phyloP scores from a whole-genome alignment of 2,113 vertebrate species.

The Antigone vipio region DNA sequence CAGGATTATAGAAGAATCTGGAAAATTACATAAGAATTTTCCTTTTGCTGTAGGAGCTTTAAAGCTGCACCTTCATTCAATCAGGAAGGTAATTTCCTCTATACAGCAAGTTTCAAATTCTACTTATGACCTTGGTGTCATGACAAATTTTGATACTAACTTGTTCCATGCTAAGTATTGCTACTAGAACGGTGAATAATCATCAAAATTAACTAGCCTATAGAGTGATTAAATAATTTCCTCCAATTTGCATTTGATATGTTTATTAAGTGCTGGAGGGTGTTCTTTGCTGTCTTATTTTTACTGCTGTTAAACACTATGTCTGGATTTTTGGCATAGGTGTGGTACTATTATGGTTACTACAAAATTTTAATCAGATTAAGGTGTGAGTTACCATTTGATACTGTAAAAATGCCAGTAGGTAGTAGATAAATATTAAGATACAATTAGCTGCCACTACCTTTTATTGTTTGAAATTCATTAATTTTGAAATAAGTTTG shows the following conservation, averaged over 20 bases:
- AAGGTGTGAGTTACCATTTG: background rate
- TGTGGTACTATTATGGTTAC: conserved; percentile 11
- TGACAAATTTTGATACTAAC: background rate
- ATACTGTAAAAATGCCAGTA: conserved; percentile 30
- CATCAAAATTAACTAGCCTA: conserved; percentile 41
- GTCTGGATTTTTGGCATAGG: conserved; percentile 46
- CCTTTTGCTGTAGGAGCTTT: background rate
- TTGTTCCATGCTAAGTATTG: background rate
- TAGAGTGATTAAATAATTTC: conserved; percentile 60
- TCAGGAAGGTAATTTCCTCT: background rate
- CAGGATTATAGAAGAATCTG: conserved; percentile 8
- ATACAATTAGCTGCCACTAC: background rate
- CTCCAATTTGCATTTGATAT: conserved; percentile 57
- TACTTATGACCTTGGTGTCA: background rate
- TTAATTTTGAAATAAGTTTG: background rate
- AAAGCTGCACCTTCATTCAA: background rate
- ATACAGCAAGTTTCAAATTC: background rate
- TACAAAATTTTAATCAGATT: conserved; percentile 55
- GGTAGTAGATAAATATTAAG: conserved; percentile 29
- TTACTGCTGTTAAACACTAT: conserved; percentile 2
- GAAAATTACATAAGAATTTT: conserved; percentile 3
- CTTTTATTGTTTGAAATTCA: conserved; percentile 4
- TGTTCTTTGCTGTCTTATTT: conserved; percentile 10
- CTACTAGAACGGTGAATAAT: conserved; percentile 42
- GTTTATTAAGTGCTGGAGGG: conserved; percentile 54